Base-by-base conservation (phyloP, 2,797 vertebrate species). In the Psittacula echo region DNA sequence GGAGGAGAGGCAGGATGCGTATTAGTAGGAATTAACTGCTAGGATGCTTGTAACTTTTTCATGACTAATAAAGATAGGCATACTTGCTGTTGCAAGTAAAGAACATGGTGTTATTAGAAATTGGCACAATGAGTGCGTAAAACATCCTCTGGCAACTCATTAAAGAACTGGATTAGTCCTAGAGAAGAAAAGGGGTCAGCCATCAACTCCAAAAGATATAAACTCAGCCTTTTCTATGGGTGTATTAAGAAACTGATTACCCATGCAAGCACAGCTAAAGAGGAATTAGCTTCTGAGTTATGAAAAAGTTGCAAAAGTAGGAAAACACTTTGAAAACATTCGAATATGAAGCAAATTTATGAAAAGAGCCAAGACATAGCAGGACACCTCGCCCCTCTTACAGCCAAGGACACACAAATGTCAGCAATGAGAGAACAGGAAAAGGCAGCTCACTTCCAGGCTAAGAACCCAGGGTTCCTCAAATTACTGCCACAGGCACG, bases 61-160 rank as follows among this genome's bases (percentile, higher is more conserved):
- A 92, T 91, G 91, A 94, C 90, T 90, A 96, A 96, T 44, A 93
- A 79, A 87, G 77, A 95, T 93, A 94, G 83, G 71, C 71, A 85
- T 94, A 87, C 95, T 93, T 96, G 95, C 74, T 94, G 60, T 88
- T 76, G 65, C 95, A 96, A 96, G 96, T 73, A 93, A 94, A 79
- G 87, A 95, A 93, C 64, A 89, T 29, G 21, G 41, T 80, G 80
- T 71, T 95, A 93, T 83, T 94, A 96, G 53, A 88, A 93, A 91
- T 11, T 94, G 94, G 91, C 95, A 96, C 21, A 84, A 78, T 37
- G 34, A 93, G 26, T 26, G 47, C 70, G 60, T 95, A 94, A 95
- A 90, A 93, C 80, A 93, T 94, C 93, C 77, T 82, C 90, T 96
- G 95, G 93, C 95, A 93, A 77, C 74, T 67, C 80, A 93, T 94